Evolutionary conservation across 2,888 invertebrate species (phyloP).

Genomic region (Dione vanillae): DNA sequence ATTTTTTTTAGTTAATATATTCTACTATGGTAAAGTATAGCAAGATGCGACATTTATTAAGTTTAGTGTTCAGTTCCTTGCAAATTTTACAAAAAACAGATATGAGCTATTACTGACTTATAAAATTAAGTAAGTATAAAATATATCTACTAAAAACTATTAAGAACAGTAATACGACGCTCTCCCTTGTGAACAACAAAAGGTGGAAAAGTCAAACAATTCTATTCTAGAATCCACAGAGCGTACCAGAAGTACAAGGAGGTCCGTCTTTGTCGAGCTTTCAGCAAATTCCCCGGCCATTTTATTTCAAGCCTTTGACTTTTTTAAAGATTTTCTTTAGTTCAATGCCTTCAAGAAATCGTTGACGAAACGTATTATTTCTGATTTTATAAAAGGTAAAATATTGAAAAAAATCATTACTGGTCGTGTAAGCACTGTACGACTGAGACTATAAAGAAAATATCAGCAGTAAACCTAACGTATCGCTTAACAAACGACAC

Average conservation of each 20-base stretch:
- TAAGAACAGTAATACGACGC: constrained; percentile 11
- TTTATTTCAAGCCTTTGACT: constrained; percentile 20
- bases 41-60: too few species aligned
- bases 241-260: constrained; percentile 10
- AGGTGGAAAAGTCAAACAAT: constrained; percentile 28
- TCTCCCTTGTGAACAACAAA: constrained; percentile 12
- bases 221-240: constrained; percentile 20
- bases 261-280: constrained; percentile 17
- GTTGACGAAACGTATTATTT: neutral
- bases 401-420: neutral
- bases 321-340: constrained; percentile 18
- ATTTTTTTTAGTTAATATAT: too few species aligned
- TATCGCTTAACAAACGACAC: too few species aligned
- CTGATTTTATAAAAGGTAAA: neutral
- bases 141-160: neutral
- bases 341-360: constrained; percentile 1
- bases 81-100: too few species aligned
- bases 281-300: constrained; percentile 18
- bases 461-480: neutral
- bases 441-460: neutral
- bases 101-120: neutral
- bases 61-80: too few species aligned
- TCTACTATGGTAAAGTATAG: too few species aligned
- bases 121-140: neutral
- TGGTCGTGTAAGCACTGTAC: neutral